Base-by-base conservation (phyloP, 2,113 vertebrate genomes). In the Dasypus novemcinctus region DNA sequence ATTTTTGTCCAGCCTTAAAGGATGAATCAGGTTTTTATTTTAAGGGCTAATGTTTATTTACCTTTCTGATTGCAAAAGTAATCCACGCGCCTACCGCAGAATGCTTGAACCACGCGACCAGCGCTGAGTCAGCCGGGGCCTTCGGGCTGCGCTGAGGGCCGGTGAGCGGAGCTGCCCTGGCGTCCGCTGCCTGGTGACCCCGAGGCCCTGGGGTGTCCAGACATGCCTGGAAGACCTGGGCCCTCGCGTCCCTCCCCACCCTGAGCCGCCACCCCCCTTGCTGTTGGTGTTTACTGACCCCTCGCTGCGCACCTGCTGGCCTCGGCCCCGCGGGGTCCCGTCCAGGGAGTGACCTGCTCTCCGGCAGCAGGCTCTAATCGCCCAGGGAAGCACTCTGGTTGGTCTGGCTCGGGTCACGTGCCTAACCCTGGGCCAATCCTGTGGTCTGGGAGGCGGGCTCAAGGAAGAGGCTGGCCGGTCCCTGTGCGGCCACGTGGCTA, bases 311-410 rank as follows among this genome's bases (percentile, higher is more conserved):
- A 21, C n/a, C 59, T 59, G 2, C 1, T 20, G 21, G 33, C 11
- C 29, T 68, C 49, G 14, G 2, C 23, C 38, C 52, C 61, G 25
- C 61, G 20, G 0, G 4, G n/a, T 23, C 5, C 1, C 21, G 13
- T n/a, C n/a, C n/a, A 21, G 49, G 6, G 33, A 31, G 17, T 41
- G 46, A 41, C 14, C 1, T 0, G n/a, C n/a, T 46, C 23, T 63
- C 23, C 63, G 27, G 10, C 68, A 38, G 25, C 23, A 2, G 36
- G 4, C n/a, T 33, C 18, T 1, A 15, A 36, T 1, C 14, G 17
- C 78, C 27, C 78, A 59, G 38, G 38, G 59, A 87, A 84, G 82
- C 18, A 6, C 59, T 89, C 49, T 85, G 93, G 86, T 85, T 93
- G 93, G 86, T 36, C 41, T 54, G 41, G 23, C 52, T 66, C 57